phyloP scores from a whole-genome alignment of 2,797 vertebrate species.

The Remorina albescens region DNA sequence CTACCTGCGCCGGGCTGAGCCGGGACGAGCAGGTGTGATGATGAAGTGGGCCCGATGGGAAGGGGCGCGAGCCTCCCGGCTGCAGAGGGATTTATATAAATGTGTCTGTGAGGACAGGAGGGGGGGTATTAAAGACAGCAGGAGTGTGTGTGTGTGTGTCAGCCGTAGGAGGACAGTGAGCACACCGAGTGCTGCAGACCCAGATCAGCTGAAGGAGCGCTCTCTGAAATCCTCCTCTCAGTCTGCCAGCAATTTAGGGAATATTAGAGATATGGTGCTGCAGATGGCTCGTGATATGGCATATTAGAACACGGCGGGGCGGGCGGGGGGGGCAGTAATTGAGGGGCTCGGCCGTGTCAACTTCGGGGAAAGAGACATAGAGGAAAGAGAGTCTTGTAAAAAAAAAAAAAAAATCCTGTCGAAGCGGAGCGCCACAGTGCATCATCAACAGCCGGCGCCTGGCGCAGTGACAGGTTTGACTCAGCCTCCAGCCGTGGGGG shows the following conservation, averaged over 20 bases:
- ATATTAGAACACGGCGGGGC: constrained; percentile 75
- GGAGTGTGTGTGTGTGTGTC: constrained; percentile 46
- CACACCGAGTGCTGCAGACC: constrained; percentile 46
- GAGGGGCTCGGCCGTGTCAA: constrained; percentile 68
- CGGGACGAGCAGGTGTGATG: constrained; percentile 68
- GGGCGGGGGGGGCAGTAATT: constrained; percentile 73
- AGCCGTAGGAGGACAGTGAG: constrained; percentile 50
- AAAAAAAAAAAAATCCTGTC: constrained; percentile 66
- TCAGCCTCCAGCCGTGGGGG: constrained; percentile 60
- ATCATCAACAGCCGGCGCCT: constrained; percentile 70
- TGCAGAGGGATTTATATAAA: constrained; percentile 28
- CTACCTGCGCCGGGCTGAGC: constrained; percentile 69
- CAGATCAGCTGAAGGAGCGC: constrained; percentile 60
- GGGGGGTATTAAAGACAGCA: constrained; percentile 43
- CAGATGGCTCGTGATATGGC: constrained; percentile 76
- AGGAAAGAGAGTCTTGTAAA: constrained; percentile 22
- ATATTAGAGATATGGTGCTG: constrained; percentile 70
- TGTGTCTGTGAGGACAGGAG: constrained; percentile 9
- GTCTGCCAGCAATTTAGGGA: constrained; percentile 74
- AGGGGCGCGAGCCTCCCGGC: constrained; percentile 33
- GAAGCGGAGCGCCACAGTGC: constrained; percentile 55
- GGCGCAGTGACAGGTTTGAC: constrained; percentile 61
- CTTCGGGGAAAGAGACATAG: constrained; percentile 25
- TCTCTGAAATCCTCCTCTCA: constrained; percentile 65
- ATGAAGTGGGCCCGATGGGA: constrained; percentile 67